Evolutionary conservation across 1,140 invertebrate species (phyloP), one percentile per base, ranked within the genome.

Genomic region (Pteromalus puparum): DNA sequence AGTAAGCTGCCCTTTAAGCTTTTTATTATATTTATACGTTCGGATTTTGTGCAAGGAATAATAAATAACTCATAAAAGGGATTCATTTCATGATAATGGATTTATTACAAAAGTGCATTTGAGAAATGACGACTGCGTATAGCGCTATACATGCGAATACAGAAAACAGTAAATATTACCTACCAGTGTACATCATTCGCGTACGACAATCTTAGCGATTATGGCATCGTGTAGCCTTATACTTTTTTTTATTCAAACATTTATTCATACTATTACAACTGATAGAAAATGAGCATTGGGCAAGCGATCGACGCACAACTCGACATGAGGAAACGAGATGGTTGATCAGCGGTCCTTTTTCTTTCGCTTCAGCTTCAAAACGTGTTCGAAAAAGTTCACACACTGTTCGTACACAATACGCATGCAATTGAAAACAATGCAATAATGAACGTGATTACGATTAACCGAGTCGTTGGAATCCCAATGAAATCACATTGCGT

Each of bases 51-150:
- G 34, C 4, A 38, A 75, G 73, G 30, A 42, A 28, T 42, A 42
- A 24, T 75, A 42, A 67, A 83, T 83, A 21, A 77, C 74, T 73
- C 65, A 21, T 5, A 82, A 72, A 68, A 42, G 67, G 84, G 67
- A 85, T 65, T 72, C 24, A 78, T 73, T 87, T 87, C 84, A 88
- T 88, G 87, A 87, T 87, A 89, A 90, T 90, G 86, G 82, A 89
- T 91, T 91, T 91, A 91, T 91, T 91, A 89, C 86, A 90, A 90
- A 90, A 87, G 89, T 87, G 87, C 74, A 86, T 87, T 88, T 75
- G 77, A 88, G 84, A 86, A 90, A 90, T 90, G 89, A 87, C 87
- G 87, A 86, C 88, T 87, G 83, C 86, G 82, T 86, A 88, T 86
- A 87, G 87, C 87, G 82, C 78, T 87, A 88, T 85, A 88, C 82